A percentile compares a stretch with the other conserved stretches of the same genome.
Conservation (phyloP, 2,113 vertebrate species). For the Stegostoma tigrinum region DNA sequence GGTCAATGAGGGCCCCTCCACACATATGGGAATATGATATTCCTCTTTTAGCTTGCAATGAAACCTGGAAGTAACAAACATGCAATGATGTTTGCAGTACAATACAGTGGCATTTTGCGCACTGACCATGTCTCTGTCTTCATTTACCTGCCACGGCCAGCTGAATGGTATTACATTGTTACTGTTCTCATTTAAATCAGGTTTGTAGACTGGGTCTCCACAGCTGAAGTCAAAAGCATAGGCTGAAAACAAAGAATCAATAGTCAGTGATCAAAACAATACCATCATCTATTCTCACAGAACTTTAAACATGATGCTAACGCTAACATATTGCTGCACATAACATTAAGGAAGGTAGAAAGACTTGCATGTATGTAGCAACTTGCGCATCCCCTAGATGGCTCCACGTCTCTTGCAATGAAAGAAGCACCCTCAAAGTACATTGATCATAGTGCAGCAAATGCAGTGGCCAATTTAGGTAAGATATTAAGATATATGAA, state of each 20-base stretch:
- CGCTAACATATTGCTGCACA: not conserved
- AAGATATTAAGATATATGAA: not conserved
- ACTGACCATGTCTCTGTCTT: not conserved
- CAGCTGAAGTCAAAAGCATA: slow-evolving; percentile 23
- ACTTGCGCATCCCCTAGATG: not conserved
- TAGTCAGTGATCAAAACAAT: not conserved
- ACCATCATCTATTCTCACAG: too few relatives aligned
- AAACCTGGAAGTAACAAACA: not conserved
- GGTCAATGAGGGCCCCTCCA: slow-evolving; percentile 27
- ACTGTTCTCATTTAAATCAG: not conserved
- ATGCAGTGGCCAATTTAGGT: not conserved
- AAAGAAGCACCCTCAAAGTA: not conserved
- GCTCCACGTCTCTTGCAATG: not conserved
- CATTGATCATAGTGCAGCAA: not conserved
- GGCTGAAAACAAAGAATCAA: slow-evolving; percentile 14
- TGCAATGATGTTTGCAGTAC: not conserved
- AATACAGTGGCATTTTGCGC: not conserved
- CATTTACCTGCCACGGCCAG: slow-evolving; percentile 33
- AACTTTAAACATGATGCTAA: not conserved
- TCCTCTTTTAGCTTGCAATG: slow-evolving; percentile 17
- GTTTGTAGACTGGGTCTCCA: slow-evolving; percentile 15
- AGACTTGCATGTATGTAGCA: not conserved
- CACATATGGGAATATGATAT: slow-evolving; percentile 17
- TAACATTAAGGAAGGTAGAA: not conserved
- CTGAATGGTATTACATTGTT: not conserved